Percentiles rank a stretch among this genome's conserved stretches.
These are phyloP conservation scores for Pachypeltis micranthus DNA, from an alignment of 1,140 invertebrate genomes.

Conservation along the genomic window DNA sequence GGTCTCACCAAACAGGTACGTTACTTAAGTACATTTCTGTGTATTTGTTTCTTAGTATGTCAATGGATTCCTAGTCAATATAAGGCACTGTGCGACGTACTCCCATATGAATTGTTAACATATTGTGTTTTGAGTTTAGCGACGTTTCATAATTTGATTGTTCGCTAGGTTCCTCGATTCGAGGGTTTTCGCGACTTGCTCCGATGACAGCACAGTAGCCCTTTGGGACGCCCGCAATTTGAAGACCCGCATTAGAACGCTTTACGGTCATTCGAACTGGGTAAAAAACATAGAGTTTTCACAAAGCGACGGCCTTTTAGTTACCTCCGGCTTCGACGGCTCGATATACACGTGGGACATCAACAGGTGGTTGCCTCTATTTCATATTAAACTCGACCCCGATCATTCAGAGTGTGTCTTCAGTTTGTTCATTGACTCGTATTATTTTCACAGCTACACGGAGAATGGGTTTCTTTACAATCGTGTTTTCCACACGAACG, in stretches of 20 bases:
- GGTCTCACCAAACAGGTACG: too few species aligned
- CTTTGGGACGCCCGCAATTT: slow-evolving; percentile 83
- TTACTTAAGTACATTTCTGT: too few species aligned
- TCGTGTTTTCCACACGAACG: slow-evolving; percentile 68
- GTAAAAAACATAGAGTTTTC: slow-evolving; percentile 94
- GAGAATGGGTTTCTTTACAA: slow-evolving; percentile 65
- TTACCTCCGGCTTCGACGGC: slow-evolving; percentile 87
- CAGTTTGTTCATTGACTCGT: slow-evolving; percentile 23
- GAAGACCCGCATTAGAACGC: slow-evolving; percentile 56
- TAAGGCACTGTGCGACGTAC: too few species aligned
- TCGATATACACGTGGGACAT: slow-evolving; percentile 92
- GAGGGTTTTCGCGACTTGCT: slow-evolving; percentile 81
- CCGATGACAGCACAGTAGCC: slow-evolving; percentile 83
- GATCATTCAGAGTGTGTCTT: not conserved
- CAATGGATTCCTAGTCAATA: too few species aligned
- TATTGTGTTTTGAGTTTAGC: too few species aligned
- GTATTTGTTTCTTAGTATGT: too few species aligned
- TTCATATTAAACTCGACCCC: too few species aligned
- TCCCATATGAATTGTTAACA: too few species aligned
- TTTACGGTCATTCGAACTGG: slow-evolving; percentile 86
- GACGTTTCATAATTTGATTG: not conserved
- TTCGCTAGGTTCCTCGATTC: slow-evolving; percentile 70
- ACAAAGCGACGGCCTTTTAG: slow-evolving; percentile 65
- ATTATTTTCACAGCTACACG: slow-evolving; percentile 51
- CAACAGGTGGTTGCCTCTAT: slow-evolving; percentile 57